Conservation (phyloP, 2,113 vertebrate genomes). For the Verasper variegatus region DNA sequence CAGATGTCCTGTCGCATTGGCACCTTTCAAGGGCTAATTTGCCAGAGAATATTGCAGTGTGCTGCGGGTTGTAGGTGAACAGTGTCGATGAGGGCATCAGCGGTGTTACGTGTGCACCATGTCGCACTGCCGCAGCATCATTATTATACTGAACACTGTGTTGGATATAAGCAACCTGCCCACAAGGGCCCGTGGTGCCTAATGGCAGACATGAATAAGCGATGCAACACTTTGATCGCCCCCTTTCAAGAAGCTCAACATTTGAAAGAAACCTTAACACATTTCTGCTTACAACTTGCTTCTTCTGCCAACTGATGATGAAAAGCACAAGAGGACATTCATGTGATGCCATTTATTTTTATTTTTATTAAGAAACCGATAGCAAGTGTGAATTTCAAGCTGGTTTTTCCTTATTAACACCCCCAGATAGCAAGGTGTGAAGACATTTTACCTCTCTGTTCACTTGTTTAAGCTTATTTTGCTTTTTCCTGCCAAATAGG, state of each 20-base stretch:
- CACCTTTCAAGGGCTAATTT: constrained; percentile 31
- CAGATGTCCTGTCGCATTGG: constrained; percentile 3
- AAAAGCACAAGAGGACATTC: constrained; percentile 48
- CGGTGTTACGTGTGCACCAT: constrained; percentile 11
- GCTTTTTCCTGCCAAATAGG: constrained; percentile 42
- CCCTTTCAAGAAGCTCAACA: constrained; percentile 46
- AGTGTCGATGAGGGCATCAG: constrained; percentile 28
- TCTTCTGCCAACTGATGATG: constrained; percentile 54
- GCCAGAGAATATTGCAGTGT: constrained; percentile 6
- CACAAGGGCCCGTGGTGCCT: constrained; percentile 25
- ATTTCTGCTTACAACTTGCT: constrained; percentile 33
- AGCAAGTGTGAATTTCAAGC: constrained; percentile 56
- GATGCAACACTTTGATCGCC: constrained; percentile 40
- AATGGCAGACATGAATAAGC: constrained; percentile 50
- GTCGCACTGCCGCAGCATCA: constrained; percentile 22
- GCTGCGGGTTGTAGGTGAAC: constrained; percentile 2
- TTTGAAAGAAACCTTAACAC: constrained; percentile 40
- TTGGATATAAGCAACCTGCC: constrained; percentile 32
- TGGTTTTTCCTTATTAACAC: constrained; percentile 46
- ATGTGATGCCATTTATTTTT: constrained; percentile 49
- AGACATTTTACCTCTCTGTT: constrained; percentile 37
- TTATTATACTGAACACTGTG: constrained; percentile 34
- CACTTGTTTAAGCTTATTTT: constrained; percentile 39
- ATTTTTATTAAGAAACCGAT: constrained; percentile 29
- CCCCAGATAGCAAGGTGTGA: constrained; percentile 44